Percentiles rank a stretch among this genome's conserved stretches.
These are phyloP conservation scores for Drosophila chauvacae DNA, from an alignment of 1,140 invertebrate genomes.

Conservation along the genomic window DNA sequence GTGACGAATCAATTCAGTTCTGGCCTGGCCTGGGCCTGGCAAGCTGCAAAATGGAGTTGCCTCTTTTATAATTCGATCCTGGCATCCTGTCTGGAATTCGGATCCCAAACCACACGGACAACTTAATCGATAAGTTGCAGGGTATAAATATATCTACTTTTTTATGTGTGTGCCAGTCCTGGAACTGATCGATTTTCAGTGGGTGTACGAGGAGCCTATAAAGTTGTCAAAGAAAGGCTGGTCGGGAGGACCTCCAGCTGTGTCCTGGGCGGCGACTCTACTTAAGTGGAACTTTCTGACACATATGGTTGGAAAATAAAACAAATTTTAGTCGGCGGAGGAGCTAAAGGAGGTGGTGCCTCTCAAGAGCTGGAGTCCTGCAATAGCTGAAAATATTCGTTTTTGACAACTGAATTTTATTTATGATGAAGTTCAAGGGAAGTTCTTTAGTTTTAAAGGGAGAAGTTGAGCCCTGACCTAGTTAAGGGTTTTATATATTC, in stretches of 20 bases:
- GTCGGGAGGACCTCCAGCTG: constrained; percentile 23
- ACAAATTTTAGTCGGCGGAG: constrained; percentile 8
- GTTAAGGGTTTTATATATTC: no score
- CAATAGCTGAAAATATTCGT: constrained; percentile 22
- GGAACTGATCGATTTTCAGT: constrained; percentile 51
- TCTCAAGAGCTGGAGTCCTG: constrained; percentile 3
- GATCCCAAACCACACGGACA: constrained; percentile 55
- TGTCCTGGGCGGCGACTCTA: constrained; percentile 13
- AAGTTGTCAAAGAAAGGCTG: constrained; percentile 41
- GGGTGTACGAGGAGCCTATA: constrained; percentile 31
- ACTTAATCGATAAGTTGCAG: constrained; percentile 54
- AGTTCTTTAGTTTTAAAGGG: neutral
- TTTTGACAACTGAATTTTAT: constrained; percentile 30
- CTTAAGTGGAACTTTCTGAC: constrained; percentile 42
- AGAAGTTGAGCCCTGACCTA: no score
- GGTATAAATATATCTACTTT: constrained; percentile 2
- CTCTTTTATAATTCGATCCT: constrained; percentile 72
- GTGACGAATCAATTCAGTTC: constrained; percentile 79
- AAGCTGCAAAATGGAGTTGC: constrained; percentile 61
- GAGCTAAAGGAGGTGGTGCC: constrained; percentile 22
- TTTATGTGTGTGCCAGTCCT: constrained; percentile 13
- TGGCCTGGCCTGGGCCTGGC: constrained; percentile 22
- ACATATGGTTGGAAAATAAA: constrained; percentile 44
- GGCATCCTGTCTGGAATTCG: constrained; percentile 58
- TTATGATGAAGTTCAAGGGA: neutral